These are phyloP conservation scores for Rhynchonycteris naso DNA, from an alignment of 2,797 vertebrate genomes.

Conservation along the genomic window DNA sequence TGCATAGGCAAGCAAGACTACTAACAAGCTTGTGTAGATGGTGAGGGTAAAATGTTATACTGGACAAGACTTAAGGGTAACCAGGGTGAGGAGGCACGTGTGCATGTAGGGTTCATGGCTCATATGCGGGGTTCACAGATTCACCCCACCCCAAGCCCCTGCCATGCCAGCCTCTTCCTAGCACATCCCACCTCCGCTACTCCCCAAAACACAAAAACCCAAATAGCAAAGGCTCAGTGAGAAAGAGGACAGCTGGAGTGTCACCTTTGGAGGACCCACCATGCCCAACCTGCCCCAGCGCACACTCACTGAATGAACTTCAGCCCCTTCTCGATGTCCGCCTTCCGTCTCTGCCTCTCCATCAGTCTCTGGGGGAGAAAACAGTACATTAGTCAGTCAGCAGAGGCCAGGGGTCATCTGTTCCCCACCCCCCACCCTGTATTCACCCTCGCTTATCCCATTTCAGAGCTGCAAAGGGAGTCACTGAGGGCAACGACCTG, in stretches of 20 bases:
- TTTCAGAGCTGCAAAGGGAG: background rate
- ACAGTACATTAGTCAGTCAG: background rate
- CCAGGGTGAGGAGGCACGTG: accelerated
- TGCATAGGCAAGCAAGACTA: background rate
- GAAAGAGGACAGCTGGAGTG: background rate
- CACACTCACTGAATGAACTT: conserved; percentile 97
- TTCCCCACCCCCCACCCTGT: background rate
- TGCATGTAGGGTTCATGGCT: accelerated
- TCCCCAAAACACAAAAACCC: background rate
- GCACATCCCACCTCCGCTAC: background rate
- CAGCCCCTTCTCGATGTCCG: conserved; percentile 98
- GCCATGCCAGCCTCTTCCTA: background rate
- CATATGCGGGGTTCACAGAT: background rate
- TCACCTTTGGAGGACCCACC: accelerated
- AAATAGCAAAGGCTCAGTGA: background rate
- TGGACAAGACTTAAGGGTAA: background rate
- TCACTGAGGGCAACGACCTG: accelerated
- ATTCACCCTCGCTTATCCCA: background rate
- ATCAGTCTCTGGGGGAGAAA: conserved; percentile 86
- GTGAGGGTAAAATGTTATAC: background rate
- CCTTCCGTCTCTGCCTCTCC: conserved; percentile 95
- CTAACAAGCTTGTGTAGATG: accelerated
- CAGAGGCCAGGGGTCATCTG: accelerated
- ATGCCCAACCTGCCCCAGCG: accelerated
- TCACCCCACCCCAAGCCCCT: background rate